Conservation (phyloP, 2,113 vertebrate species). For the Sisor rabdophorus region DNA sequence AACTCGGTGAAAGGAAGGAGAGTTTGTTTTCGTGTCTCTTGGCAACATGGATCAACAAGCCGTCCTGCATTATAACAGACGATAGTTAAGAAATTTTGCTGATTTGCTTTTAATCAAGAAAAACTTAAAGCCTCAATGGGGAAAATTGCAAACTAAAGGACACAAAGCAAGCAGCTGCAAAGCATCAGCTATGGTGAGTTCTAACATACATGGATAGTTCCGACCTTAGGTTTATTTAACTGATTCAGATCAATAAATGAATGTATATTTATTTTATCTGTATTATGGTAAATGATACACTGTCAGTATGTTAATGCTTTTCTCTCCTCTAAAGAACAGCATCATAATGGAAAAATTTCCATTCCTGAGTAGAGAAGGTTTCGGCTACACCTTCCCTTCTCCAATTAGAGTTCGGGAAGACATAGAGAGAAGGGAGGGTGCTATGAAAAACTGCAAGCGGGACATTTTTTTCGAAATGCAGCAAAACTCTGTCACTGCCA, state of each 20-base stretch:
- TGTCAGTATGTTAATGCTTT: constrained; percentile 37
- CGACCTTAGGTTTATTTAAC: neutral
- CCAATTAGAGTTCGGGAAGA: constrained; percentile 45
- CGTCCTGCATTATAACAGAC: neutral
- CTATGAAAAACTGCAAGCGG: constrained; percentile 42
- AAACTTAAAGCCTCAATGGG: neutral
- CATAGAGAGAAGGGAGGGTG: constrained; percentile 50
- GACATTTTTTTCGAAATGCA: constrained; percentile 27
- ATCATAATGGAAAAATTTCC: constrained; percentile 42
- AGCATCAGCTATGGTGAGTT: constrained; percentile 24
- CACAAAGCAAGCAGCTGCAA: neutral
- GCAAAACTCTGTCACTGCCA: constrained; percentile 42
- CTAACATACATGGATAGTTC: neutral
- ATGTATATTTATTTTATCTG: neutral
- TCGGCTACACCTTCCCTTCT: constrained; percentile 42
- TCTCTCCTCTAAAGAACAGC: constrained; percentile 28
- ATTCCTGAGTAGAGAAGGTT: constrained; percentile 35
- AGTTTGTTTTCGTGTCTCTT: constrained; percentile 50
- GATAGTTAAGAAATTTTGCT: neutral
- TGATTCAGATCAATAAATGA: neutral
- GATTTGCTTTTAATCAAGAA: neutral
- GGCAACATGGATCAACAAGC: constrained; percentile 60
- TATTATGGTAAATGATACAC: neutral
- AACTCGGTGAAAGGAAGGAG: neutral
- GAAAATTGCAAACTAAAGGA: neutral